phyloP scores from a whole-genome alignment of 2,113 vertebrate species.

The Callithrix jacchus region DNA sequence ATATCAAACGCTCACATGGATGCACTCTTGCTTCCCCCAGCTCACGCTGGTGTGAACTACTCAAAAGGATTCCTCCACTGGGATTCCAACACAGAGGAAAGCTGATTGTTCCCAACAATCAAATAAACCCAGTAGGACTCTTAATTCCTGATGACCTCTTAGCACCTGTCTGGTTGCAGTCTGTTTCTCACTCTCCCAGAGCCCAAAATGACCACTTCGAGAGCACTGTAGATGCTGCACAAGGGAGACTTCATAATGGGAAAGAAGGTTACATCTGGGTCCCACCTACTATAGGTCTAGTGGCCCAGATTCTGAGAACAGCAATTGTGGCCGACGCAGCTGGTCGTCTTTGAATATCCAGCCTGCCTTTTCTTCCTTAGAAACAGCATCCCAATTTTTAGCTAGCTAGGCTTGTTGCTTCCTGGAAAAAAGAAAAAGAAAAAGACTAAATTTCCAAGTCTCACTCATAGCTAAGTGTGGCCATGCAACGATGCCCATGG shows the following conservation, averaged over 20 bases:
- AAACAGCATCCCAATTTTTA: background rate
- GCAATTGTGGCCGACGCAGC: background rate
- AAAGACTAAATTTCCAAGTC: background rate
- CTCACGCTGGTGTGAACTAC: background rate
- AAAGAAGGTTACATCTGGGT: background rate
- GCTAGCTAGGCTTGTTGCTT: background rate
- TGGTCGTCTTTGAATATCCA: background rate
- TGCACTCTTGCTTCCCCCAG: background rate
- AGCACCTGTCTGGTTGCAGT: background rate
- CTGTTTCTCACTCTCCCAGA: background rate
- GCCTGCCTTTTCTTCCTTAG: background rate
- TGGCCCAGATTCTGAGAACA: background rate
- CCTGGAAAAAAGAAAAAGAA: background rate
- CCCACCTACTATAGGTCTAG: background rate
- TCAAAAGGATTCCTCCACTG: background rate
- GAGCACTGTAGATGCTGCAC: background rate
- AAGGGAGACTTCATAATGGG: background rate
- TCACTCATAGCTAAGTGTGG: background rate
- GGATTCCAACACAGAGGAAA: background rate
- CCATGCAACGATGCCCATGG: background rate
- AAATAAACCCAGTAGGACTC: background rate
- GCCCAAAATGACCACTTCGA: background rate
- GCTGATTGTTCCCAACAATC: background rate
- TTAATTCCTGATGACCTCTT: background rate
- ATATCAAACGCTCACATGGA: background rate